phyloP scores from a whole-genome alignment of 2,797 vertebrate genomes.

The Myripristis murdjan region DNA sequence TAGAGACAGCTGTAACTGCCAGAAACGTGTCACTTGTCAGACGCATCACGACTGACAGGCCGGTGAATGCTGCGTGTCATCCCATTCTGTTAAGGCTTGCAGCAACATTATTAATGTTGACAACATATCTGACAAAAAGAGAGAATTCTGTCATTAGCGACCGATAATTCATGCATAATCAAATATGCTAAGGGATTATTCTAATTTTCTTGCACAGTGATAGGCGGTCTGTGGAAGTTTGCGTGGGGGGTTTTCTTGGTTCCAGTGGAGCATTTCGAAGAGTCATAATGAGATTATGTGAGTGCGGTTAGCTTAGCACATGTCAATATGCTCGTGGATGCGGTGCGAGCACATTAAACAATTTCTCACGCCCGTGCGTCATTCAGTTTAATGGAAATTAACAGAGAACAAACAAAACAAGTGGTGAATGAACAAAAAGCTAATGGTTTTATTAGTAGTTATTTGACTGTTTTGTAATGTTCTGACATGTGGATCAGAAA shows the following conservation, averaged over 20 bases:
- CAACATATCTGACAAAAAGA: slow-evolving; percentile 74
- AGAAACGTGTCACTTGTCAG: slow-evolving; percentile 57
- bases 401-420: slow-evolving; percentile 61
- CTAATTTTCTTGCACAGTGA: slow-evolving; percentile 72
- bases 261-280: slow-evolving; percentile 71
- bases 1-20: slow-evolving; percentile 47
- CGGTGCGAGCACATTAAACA: slow-evolving; percentile 77
- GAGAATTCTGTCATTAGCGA: slow-evolving; percentile 76
- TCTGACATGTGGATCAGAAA: slow-evolving; percentile 66
- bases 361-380: slow-evolving; percentile 78
- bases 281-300: slow-evolving; percentile 85
- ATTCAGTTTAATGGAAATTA: slow-evolving; percentile 71
- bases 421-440: slow-evolving; percentile 60
- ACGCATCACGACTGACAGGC: slow-evolving; percentile 59
- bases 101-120: slow-evolving; percentile 70
- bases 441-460: slow-evolving; percentile 68
- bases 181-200: slow-evolving; percentile 79
- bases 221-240: slow-evolving; percentile 70
- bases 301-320: slow-evolving; percentile 76
- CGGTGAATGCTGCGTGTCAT: slow-evolving; percentile 63
- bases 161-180: slow-evolving; percentile 78
- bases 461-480: slow-evolving; percentile 62
- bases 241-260: slow-evolving; percentile 74
- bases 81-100: slow-evolving; percentile 57
- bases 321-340: slow-evolving; percentile 76